Evolutionary conservation across 35 echinoderm and acorn worm genomes (phyloP).

Genomic region (Ophioderma brevispina): DNA sequence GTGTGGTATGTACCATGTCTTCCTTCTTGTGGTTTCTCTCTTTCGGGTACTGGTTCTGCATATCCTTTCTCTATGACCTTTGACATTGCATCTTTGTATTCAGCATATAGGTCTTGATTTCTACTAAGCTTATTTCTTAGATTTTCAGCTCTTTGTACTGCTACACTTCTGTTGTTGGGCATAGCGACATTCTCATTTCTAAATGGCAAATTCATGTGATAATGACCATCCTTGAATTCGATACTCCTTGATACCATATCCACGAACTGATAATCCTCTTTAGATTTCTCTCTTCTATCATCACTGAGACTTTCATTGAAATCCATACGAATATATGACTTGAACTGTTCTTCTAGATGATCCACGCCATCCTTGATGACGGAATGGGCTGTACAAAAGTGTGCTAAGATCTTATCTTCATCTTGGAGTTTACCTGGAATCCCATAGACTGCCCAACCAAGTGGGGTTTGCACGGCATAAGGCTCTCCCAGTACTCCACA

Average conservation of each 20-base stretch:
- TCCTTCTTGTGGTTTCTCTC: slow-evolving; percentile 22
- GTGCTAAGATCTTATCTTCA: slow-evolving; percentile 15
- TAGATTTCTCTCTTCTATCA: slow-evolving; percentile 45
- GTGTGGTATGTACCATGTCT: slow-evolving; percentile 66
- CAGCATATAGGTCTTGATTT: slow-evolving; percentile 12
- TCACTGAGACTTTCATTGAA: slow-evolving; percentile 55
- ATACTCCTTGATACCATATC: slow-evolving; percentile 51
- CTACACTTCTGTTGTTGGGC: slow-evolving; percentile 65
- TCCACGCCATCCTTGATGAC: neutral
- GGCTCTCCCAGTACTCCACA: slow-evolving; percentile 29
- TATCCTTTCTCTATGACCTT: slow-evolving; percentile 42
- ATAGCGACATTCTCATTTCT: slow-evolving; percentile 38
- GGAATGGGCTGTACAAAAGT: slow-evolving; percentile 13
- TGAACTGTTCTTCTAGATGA: neutral
- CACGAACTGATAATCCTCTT: slow-evolving; percentile 61
- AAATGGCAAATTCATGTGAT: slow-evolving; percentile 69
- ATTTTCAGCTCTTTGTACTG: slow-evolving; percentile 22
- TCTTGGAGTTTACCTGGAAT: neutral
- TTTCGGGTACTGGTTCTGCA: slow-evolving; percentile 28
- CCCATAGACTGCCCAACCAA: slow-evolving; percentile 58
- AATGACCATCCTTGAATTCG: slow-evolving; percentile 56
- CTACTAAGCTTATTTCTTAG: slow-evolving; percentile 36
- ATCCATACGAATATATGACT: slow-evolving; percentile 38
- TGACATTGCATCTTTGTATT: slow-evolving; percentile 42
- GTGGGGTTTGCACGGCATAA: slow-evolving; percentile 33